Base-by-base conservation (phyloP, 2,888 invertebrate species). In the Plagodis dolabraria region DNA sequence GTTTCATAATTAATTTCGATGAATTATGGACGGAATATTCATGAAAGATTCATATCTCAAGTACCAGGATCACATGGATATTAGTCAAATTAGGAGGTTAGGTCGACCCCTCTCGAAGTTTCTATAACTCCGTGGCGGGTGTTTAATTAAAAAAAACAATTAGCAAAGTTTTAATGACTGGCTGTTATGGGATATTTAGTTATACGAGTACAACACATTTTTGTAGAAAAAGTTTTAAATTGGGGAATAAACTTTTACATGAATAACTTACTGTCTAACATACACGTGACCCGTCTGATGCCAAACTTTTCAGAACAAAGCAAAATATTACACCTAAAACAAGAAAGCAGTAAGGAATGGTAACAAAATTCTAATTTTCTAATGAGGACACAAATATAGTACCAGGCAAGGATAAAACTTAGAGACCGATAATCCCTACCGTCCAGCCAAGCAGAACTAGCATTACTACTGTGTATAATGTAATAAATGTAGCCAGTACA, bases 141-240 rank as follows among this genome's bases (percentile, higher is more conserved):
- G 69, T 74, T 72, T 74, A 71, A 74, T 71, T 57, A 68, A 72
- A 71, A 58, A 75, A 73, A 75, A 68, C 70, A 72, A 77, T 78
- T 70, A 74, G 56, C 45, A 68, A 76, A 78, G 70, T 78, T 78
- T 77, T 74, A 77, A 78, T 72, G 70, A 68, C 67, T 70, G 45
- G 51, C 33, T 50, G 53, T 53, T 50, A 43, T 46, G 2, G 36
- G 44, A 42, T 40, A 11, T 54, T 22, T 22, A 22, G 1, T 22
- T 22, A 22, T 22, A 22, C n/a, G n/a, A n/a, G n/a, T n/a, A n/a
- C 47, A 36, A 12, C 12, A 12, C 48, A 48, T 48, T 45, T 52
- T 60, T 52, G 33, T 9, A 8, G 7, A n/a, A 50, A 53, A 53
- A 53, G 33, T 10, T 48, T 55, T 48, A 40, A 56, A 35, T 22